A percentile compares a stretch with the other conserved stretches of the same genome.
Evolutionary conservation across 2,888 invertebrate genomes (phyloP).

Genomic region (Andrena chrysosceles): DNA sequence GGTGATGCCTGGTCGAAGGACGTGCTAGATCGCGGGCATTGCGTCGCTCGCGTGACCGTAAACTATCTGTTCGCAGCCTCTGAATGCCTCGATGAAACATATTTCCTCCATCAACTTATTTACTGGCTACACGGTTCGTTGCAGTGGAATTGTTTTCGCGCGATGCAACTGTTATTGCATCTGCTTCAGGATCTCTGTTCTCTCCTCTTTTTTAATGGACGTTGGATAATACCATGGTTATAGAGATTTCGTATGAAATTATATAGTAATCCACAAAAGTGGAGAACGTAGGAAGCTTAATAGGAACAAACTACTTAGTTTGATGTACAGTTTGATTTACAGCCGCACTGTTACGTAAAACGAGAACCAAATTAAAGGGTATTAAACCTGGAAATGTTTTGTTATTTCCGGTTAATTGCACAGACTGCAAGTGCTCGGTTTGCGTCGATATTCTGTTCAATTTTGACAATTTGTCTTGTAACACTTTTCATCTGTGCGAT

Average conservation of each 20-base stretch:
- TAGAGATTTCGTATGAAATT: too few species aligned
- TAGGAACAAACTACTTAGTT: too few species aligned
- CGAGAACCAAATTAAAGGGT: neutral
- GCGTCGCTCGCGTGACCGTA: conserved; percentile 10
- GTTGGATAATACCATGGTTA: too few species aligned
- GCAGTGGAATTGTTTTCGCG: neutral
- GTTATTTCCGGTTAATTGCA: conserved; percentile 20
- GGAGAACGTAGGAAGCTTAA: too few species aligned
- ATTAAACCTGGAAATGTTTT: conserved; percentile 4
- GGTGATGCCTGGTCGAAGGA: conserved; percentile 38
- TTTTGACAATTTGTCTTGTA: neutral
- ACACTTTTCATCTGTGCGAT: too few species aligned
- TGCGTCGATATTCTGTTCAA: neutral
- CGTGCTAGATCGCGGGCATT: neutral
- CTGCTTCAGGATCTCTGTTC: neutral
- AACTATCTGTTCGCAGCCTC: conserved; percentile 9
- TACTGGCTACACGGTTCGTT: conserved; percentile 18
- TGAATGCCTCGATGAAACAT: neutral
- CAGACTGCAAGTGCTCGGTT: neutral
- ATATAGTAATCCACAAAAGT: too few species aligned
- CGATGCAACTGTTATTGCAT: neutral
- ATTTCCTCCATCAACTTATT: neutral
- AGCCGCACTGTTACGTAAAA: neutral
- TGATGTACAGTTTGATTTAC: too few species aligned
- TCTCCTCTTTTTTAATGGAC: neutral